phyloP scores from a whole-genome alignment of 2,888 invertebrate genomes.

The Drosophila rellima region DNA sequence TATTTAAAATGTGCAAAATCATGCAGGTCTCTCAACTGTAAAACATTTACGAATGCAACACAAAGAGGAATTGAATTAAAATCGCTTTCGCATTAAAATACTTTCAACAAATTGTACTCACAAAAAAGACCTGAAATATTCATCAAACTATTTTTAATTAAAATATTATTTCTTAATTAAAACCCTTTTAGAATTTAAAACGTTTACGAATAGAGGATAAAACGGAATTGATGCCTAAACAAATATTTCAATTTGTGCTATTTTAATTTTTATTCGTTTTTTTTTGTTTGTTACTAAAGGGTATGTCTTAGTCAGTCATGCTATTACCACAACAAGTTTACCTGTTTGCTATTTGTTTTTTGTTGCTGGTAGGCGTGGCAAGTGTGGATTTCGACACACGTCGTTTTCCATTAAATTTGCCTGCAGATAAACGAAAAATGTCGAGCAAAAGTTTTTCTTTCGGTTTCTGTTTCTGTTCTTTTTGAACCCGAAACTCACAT shows the following conservation, averaged over 20 bases:
- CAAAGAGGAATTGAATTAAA: neutral
- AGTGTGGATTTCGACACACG: conserved; percentile 59
- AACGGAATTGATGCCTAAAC: neutral
- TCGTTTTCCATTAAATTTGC: conserved; percentile 78
- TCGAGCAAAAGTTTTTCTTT: conserved; percentile 59
- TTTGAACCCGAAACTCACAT: conserved; percentile 37
- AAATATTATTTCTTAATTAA: neutral
- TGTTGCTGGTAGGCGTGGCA: conserved; percentile 34
- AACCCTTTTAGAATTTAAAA: fast-evolving
- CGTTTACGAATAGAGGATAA: neutral
- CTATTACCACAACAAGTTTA: conserved; percentile 8
- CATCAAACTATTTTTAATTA: neutral
- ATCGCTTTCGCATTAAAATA: too few species aligned
- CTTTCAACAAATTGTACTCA: too few species aligned
- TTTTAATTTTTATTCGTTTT: neutral
- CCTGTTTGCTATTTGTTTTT: conserved; percentile 10
- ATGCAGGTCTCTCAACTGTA: too few species aligned
- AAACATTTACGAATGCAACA: conserved; percentile 5
- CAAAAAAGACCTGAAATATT: neutral
- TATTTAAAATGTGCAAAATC: too few species aligned
- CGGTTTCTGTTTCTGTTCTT: conserved; percentile 7
- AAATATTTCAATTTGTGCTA: too few species aligned
- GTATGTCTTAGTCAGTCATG: conserved; percentile 14
- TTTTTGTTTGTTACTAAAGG: neutral
- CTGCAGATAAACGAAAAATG: conserved; percentile 74